Conservation (phyloP, 2,113 vertebrate species). For the Aptenodytes forsteri region DNA sequence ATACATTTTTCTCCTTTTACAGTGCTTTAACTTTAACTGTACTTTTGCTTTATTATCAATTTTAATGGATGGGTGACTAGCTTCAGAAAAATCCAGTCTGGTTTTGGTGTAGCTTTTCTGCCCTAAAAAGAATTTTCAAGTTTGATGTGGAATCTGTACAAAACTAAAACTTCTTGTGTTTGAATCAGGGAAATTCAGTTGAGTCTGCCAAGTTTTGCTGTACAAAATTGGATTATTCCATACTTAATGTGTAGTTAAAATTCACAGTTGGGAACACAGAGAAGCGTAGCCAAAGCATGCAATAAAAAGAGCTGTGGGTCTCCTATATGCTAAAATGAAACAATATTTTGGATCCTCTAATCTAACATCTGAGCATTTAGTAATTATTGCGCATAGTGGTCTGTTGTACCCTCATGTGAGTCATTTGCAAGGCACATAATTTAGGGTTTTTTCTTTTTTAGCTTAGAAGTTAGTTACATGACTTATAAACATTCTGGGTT, state of each 20-base stretch:
- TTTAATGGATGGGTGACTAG: not conserved
- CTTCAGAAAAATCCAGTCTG: not conserved
- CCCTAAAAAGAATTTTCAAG: not conserved
- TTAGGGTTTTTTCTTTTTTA: not conserved
- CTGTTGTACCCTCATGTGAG: not conserved
- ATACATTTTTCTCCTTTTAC: not conserved
- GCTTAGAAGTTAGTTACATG: not conserved
- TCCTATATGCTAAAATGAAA: not conserved
- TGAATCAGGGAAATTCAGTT: not conserved
- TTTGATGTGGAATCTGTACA: not conserved
- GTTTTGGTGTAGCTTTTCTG: not conserved
- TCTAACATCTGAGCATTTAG: not conserved
- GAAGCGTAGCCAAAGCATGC: not conserved
- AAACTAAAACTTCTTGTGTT: not conserved
- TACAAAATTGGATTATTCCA: constrained; percentile 10
- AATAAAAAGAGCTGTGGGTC: not conserved
- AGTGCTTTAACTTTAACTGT: not conserved
- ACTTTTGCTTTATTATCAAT: not conserved
- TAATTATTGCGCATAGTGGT: not conserved
- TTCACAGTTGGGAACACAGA: not conserved
- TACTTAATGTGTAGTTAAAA: not conserved
- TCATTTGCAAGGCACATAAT: not conserved
- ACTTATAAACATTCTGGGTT: not conserved
- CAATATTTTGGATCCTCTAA: not conserved
- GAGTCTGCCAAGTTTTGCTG: not conserved